Evolutionary conservation across 1,140 invertebrate genomes (phyloP).

Genomic region (Homalodisca vitripennis): DNA sequence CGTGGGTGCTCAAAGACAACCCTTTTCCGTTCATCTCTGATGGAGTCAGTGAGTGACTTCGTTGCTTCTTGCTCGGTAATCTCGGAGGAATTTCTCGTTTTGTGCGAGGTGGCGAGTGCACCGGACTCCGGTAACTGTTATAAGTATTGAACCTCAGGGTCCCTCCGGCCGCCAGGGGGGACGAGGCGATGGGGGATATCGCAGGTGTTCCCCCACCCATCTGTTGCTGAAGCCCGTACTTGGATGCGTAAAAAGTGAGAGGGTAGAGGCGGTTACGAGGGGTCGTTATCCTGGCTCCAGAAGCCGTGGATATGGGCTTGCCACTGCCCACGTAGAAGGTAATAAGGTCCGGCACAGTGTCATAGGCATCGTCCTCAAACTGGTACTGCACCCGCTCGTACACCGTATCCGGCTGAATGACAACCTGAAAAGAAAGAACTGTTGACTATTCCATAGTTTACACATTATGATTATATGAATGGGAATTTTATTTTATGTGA

Average conservation of each 20-base stretch:
- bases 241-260: constrained; percentile 61
- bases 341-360: constrained; percentile 90
- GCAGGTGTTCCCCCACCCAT: constrained; percentile 28
- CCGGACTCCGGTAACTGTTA: constrained; percentile 42
- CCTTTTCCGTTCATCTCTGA: constrained; percentile 51
- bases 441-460: too few relatives aligned
- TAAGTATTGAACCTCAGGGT: constrained; percentile 32
- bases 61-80: constrained; percentile 65
- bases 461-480: too few relatives aligned
- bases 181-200: constrained; percentile 36
- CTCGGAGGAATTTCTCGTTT: constrained; percentile 58
- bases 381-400: constrained; percentile 90
- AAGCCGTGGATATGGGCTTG: constrained; percentile 79
- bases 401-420: constrained; percentile 84
- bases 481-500: too few relatives aligned
- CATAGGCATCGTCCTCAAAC: constrained; percentile 92
- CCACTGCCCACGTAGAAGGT: constrained; percentile 93
- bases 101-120: constrained; percentile 54
- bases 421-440: constrained; percentile 59
- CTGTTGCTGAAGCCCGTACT: constrained; percentile 50
- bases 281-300: constrained; percentile 79
- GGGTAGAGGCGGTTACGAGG: constrained; percentile 72
- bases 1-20: constrained; percentile 43
- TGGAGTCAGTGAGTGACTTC: constrained; percentile 65
- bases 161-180: constrained; percentile 44